Evolutionary conservation across 2,888 invertebrate genomes (phyloP), one percentile per base, ranked within the genome.

Genomic region (Oscheius myriophilus): DNA sequence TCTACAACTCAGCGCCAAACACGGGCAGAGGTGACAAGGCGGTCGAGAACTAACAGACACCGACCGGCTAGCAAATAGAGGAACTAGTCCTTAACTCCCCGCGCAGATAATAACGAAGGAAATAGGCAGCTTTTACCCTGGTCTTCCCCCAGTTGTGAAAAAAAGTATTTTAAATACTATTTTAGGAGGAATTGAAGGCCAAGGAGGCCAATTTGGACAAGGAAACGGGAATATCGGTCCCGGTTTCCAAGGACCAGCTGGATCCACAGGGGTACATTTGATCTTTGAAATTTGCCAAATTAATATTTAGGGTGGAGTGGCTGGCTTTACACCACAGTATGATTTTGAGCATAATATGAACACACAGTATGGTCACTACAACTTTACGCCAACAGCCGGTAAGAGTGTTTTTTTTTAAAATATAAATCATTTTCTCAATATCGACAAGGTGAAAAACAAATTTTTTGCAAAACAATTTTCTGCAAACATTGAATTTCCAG

Each of bases 261-360:
- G 63, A 63, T 51, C 39, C 33, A 51, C 53, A 41, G 23, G 52
- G 18, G 63, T 63, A 54, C n/a, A 53, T 3, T 41, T 9, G 26
- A n/a, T 1, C 1, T 53, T 53, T 26, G 33, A 39, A n/a, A 42
- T 26, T 16, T 52, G 16, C 25, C 11, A 52, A 23, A 33, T 33
- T 3, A 33, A 39, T 16, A 25, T 71, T 62, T 39, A 75, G 75
- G 51, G 43, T n/a, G 57, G 65, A 12, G 9, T 33, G 3, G 14
- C 64, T 45, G 73, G 70, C 39, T 72, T 65, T 55, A 72, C 73
- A 25, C 76, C 76, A 26, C 69, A 69, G 46, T 76, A 26, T 45
- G 65, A 76, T 23, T 53, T 55, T 25, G 62, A 67, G 21, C 69
- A 70, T 25, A 73, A 76, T 42, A 74, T 76, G 76, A 76, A 76